phyloP scores from a whole-genome alignment of 2,797 vertebrate genomes.

The Morelia viridis region DNA sequence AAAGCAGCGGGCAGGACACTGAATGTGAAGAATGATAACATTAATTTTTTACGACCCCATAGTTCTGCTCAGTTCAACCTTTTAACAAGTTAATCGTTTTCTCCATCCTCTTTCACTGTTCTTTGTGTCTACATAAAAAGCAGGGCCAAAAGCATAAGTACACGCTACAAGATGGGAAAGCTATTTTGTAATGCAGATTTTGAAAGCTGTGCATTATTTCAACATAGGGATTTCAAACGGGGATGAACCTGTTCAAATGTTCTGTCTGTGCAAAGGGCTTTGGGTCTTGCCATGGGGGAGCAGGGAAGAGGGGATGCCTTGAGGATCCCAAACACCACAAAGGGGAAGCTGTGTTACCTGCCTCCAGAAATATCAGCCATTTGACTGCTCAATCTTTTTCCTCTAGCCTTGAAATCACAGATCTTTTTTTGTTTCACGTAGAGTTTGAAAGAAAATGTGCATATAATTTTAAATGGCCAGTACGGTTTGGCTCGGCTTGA shows the following conservation, averaged over 20 bases:
- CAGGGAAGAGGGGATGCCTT: not conserved
- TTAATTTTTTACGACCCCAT: not conserved
- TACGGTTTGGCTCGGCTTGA: not conserved
- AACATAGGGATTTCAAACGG: not conserved
- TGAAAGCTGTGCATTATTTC: not conserved
- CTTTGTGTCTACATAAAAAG: not conserved
- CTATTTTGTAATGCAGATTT: not conserved
- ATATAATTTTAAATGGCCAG: not conserved
- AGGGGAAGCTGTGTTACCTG: not conserved
- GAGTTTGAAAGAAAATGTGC: accelerated
- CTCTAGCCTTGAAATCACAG: accelerated
- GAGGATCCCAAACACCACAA: not conserved
- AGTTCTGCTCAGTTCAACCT: not conserved
- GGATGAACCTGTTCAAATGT: not conserved
- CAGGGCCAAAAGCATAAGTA: not conserved
- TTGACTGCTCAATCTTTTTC: not conserved
- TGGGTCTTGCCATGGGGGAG: no score
- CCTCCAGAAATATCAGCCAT: accelerated
- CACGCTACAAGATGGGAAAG: not conserved
- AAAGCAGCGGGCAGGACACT: accelerated
- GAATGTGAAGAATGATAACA: not conserved
- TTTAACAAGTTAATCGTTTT: no score
- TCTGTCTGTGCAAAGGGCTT: no score
- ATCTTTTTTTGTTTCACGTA: not conserved
- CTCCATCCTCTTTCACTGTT: accelerated